phyloP scores from a whole-genome alignment of 2,113 vertebrate species.

The Clarias batrachus region DNA sequence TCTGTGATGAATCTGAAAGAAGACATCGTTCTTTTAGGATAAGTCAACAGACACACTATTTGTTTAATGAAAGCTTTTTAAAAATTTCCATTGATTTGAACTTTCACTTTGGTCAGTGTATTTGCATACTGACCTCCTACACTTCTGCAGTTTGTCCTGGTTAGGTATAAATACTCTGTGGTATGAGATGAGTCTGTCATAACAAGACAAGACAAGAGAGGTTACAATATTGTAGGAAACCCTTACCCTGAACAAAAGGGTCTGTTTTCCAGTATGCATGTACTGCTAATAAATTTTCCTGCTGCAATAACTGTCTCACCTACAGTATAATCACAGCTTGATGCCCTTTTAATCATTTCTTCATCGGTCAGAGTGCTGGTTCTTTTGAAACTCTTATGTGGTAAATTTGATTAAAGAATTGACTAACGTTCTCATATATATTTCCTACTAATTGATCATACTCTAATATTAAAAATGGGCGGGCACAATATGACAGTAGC shows the following conservation, averaged over 20 bases:
- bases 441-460: not conserved
- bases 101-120: not conserved
- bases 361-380: not conserved
- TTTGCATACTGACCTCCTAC: not conserved
- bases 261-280: conserved; percentile 19
- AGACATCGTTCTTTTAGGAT: not conserved
- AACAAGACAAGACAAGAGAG: conserved; percentile 14
- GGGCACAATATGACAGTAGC: not conserved
- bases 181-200: not conserved
- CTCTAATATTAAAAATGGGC: not conserved
- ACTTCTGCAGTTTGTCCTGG: conserved; percentile 8
- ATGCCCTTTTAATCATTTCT: not conserved
- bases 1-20: conserved; percentile 3
- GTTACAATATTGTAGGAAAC: not conserved
- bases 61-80: not conserved
- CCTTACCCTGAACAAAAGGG: not conserved
- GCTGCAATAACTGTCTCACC: not conserved
- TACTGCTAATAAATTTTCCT: not conserved
- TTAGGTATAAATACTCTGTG: conserved; percentile 34
- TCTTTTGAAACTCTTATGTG: not conserved
- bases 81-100: not conserved
- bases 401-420: not conserved
- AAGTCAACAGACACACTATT: not conserved
- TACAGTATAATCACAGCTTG: conserved; percentile 12
- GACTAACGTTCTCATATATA: not conserved